Base-by-base conservation (phyloP, 2,888 invertebrate species). In the Prosapia bicincta region DNA sequence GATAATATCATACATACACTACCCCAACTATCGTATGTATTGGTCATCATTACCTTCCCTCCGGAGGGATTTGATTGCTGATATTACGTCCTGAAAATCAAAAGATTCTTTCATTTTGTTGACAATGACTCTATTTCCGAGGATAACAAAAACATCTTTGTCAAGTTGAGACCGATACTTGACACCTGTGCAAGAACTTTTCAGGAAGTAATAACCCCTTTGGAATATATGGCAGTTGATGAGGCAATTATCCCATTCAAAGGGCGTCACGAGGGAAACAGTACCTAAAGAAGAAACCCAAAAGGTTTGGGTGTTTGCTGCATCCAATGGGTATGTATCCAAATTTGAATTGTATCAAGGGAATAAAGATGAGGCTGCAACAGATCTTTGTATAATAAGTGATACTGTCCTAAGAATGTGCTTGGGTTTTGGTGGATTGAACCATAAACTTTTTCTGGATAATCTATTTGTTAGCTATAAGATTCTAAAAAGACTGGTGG, bases 261-360 rank as follows among this genome's bases (percentile, higher is more conserved):
- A 76, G 80, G 78, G n/a, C 54, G 80, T 26, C 66, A 26, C 26
- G 71, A 70, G 28, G 24, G 7, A 80, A 80, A 71, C 79, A 80
- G 71, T 80, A 80, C 75, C 75, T 5, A 78, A 78, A 66, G 78
- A 80, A 54, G 78, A 78, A 78, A 78, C 38, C 13, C 38, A 32
- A 10, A 70, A 70, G 25, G 70, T 20, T 23, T 70, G 70, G 70
- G 70, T 32, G 15, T 32, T 70, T 10, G 32, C 70, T 70, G 43
- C 38, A 15, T 32, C 43, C 20, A 38, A 38, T 70, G 70, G 70
- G 6, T 38, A 70, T 70, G 70, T 38, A 30, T 38, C 13, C 25
- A 32, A 38, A 70, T 70, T 70, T 70, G 70, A 70, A 70, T 23
- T 70, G 13, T 70, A 70, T 25, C 70, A 70, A 70, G 70, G 71